Conservation (phyloP, 53 echinoderm and acorn worm genomes). For the Glandiceps talaboti region DNA sequence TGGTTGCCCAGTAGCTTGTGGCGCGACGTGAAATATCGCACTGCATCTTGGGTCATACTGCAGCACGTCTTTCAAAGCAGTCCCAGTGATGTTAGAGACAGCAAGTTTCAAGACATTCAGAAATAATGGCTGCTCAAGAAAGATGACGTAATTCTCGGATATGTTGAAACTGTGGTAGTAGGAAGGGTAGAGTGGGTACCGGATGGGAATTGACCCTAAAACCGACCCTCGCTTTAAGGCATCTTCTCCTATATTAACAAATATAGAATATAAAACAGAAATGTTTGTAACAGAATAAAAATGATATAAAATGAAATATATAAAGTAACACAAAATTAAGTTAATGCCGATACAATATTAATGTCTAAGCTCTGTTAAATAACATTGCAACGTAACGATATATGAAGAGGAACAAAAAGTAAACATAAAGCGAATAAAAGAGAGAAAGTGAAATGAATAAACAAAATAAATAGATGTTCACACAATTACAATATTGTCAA, state of each 20-base stretch:
- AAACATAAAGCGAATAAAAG: no score
- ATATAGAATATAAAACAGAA: no score
- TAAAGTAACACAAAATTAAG: no score
- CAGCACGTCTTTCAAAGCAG: not conserved
- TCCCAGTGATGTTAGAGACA: not conserved
- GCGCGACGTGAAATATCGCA: slow-evolving; percentile 39
- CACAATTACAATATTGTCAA: no score
- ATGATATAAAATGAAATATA: no score
- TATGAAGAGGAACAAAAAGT: no score
- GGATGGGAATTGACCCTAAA: slow-evolving; percentile 32
- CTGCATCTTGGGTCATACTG: not conserved
- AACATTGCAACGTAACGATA: no score
- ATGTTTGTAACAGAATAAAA: no score
- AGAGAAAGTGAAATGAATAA: no score
- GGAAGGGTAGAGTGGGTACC: slow-evolving; percentile 25
- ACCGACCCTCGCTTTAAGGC: slow-evolving; percentile 3
- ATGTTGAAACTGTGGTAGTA: slow-evolving; percentile 79
- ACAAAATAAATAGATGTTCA: no score
- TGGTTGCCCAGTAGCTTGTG: slow-evolving; percentile 35
- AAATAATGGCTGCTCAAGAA: slow-evolving; percentile 48
- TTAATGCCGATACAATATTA: no score
- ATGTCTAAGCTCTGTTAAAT: no score
- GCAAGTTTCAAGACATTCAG: slow-evolving; percentile 21
- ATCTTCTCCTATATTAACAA: not conserved
- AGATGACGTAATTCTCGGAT: slow-evolving; percentile 58